A percentile compares a stretch with the other conserved stretches of the same genome.
Conservation (phyloP, 2,797 vertebrate species). For the Graptemys geographica region DNA sequence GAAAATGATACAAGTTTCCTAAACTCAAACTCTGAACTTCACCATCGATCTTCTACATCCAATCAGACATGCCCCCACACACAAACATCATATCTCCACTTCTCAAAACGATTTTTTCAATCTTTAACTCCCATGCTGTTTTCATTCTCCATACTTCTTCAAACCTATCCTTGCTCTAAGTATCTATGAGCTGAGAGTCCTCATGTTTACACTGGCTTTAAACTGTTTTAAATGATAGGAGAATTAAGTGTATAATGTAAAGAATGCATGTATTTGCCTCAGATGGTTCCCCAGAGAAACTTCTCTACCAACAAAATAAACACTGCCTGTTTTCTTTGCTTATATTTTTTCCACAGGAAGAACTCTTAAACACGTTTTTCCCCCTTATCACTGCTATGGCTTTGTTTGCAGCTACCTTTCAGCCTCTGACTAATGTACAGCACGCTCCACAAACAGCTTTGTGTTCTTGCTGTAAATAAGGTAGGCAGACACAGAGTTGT, state of each 20-base stretch:
- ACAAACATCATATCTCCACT: neutral
- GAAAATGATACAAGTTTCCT: neutral
- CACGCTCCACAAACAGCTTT: neutral
- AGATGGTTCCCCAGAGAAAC: neutral
- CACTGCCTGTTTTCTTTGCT: constrained; percentile 13
- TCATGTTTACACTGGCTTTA: neutral
- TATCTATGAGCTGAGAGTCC: neutral
- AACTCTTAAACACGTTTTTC: constrained; percentile 22
- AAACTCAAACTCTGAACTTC: neutral
- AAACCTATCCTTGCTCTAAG: neutral
- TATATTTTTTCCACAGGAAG: neutral
- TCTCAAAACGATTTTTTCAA: neutral
- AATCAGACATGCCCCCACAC: neutral
- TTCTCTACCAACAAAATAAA: constrained; percentile 9
- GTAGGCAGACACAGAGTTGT: neutral
- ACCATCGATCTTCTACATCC: neutral
- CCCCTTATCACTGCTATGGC: neutral
- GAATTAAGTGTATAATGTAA: neutral
- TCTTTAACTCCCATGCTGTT: neutral
- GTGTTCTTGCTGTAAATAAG: constrained; percentile 22
- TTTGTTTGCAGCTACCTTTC: constrained; percentile 21
- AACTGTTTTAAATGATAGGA: neutral
- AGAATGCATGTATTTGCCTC: neutral
- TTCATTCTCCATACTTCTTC: neutral
- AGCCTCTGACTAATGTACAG: neutral